Evolutionary conservation across 2,888 invertebrate species (phyloP).

Genomic region (Kuschelorhynchus macadamiae): DNA sequence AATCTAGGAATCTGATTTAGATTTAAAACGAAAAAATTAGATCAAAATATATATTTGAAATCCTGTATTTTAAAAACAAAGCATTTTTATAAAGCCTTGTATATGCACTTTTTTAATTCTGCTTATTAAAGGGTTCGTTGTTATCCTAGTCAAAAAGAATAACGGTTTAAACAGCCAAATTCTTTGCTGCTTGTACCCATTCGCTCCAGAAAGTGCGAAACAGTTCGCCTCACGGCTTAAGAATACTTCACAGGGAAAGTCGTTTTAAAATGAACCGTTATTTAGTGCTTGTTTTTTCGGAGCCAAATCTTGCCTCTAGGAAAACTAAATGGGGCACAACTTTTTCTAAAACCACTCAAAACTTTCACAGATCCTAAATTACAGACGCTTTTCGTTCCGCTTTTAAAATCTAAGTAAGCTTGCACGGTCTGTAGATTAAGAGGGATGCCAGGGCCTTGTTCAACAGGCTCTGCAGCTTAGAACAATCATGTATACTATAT

Average conservation of each 20-base stretch:
- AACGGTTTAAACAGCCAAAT: too few species aligned
- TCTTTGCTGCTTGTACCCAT: background rate
- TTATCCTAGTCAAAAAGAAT: too few species aligned
- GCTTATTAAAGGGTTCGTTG: too few species aligned
- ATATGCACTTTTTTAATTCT: too few species aligned
- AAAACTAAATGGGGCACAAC: constrained; percentile 35
- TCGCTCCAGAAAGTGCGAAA: background rate
- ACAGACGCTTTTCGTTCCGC: constrained; percentile 18
- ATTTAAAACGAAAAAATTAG: too few species aligned
- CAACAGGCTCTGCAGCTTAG: too few species aligned
- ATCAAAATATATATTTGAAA: too few species aligned
- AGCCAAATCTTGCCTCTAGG: constrained; percentile 21
- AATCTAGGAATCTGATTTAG: too few species aligned
- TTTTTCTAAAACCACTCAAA: constrained; percentile 42
- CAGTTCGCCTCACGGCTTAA: background rate
- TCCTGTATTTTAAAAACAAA: too few species aligned
- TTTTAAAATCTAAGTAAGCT: constrained; percentile 36
- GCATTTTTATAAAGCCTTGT: too few species aligned
- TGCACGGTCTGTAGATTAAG: background rate
- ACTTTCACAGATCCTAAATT: constrained; percentile 36
- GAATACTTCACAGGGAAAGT: constrained; percentile 1
- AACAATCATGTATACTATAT: too few species aligned
- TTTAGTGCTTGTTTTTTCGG: constrained; percentile 24
- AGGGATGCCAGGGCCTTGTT: too few species aligned
- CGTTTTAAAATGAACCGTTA: constrained; percentile 15